Percentiles rank a stretch among this genome's conserved stretches.
Conservation (phyloP, 2,113 vertebrate species). For the Falco punctatus region DNA sequence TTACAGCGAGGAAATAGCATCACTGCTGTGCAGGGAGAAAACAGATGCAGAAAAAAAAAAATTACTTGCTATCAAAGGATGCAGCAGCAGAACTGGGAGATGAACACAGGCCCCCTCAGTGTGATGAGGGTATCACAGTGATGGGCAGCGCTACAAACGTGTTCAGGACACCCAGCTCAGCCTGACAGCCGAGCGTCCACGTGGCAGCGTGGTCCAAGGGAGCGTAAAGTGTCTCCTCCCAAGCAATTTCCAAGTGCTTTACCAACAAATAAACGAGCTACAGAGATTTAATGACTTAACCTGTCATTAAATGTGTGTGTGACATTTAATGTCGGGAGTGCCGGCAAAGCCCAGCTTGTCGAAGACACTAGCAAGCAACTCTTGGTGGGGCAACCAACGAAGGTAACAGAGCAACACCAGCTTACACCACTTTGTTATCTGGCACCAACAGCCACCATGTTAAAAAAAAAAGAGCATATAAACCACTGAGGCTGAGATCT, state of each 20-base stretch:
- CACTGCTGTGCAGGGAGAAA: background rate
- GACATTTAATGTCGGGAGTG: no score
- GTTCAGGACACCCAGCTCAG: background rate
- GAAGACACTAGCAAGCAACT: background rate
- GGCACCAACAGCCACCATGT: background rate
- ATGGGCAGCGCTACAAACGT: fast-evolving
- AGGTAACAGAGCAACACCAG: background rate
- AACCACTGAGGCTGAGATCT: background rate
- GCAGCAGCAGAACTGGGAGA: background rate
- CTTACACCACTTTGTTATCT: background rate
- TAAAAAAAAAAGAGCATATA: background rate
- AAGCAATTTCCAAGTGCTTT: background rate
- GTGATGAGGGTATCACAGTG: fast-evolving
- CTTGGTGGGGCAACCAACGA: background rate
- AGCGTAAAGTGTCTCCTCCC: background rate
- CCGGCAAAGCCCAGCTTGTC: background rate
- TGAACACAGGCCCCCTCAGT: background rate
- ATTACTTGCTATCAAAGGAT: background rate
- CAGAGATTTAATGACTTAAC: background rate
- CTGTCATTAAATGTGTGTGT: background rate
- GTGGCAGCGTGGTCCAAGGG: background rate
- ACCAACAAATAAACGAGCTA: background rate
- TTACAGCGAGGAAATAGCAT: background rate
- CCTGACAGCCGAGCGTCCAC: background rate
- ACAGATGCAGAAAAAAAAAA: background rate